Conservation (phyloP, 2,797 vertebrate genomes). For the Falco novaeseelandiae region DNA sequence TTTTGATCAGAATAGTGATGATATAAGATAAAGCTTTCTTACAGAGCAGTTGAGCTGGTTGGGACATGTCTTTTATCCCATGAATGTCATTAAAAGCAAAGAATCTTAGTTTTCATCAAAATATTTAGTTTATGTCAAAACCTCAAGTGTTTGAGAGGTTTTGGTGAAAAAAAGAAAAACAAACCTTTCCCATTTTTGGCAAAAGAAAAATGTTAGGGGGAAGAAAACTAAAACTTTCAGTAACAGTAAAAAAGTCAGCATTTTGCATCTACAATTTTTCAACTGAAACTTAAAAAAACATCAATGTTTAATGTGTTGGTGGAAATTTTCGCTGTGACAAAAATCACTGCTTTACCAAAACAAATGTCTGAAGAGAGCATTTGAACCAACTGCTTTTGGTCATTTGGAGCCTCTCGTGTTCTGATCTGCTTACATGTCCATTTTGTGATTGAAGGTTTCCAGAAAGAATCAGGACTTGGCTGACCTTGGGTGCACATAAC, state of each 20-base stretch:
- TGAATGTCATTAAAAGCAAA: neutral
- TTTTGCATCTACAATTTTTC: neutral
- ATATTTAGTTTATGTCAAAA: slow-evolving; percentile 26
- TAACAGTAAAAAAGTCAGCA: neutral
- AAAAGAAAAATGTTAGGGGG: neutral
- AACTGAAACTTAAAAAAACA: neutral
- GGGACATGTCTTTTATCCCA: neutral
- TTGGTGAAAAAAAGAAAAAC: slow-evolving; percentile 12
- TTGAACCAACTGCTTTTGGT: neutral
- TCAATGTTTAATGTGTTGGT: neutral
- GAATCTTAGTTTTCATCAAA: slow-evolving; percentile 1
- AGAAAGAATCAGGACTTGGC: neutral
- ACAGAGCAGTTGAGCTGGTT: neutral
- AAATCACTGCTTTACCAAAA: neutral
- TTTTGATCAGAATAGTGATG: slow-evolving; percentile 8
- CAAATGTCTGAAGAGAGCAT: neutral
- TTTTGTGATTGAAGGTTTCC: neutral
- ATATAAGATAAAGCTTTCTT: slow-evolving; percentile 4
- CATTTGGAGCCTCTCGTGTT: neutral
- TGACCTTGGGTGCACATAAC: neutral
- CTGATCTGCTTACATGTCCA: neutral
- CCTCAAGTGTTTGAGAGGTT: neutral
- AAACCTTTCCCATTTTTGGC: neutral
- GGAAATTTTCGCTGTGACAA: neutral
- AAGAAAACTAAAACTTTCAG: neutral